A percentile compares a stretch with the other conserved stretches of the same genome.
These are phyloP conservation scores for Romanogobio albipinnatus DNA, from an alignment of 2,113 vertebrate species.

Conservation along the genomic window DNA sequence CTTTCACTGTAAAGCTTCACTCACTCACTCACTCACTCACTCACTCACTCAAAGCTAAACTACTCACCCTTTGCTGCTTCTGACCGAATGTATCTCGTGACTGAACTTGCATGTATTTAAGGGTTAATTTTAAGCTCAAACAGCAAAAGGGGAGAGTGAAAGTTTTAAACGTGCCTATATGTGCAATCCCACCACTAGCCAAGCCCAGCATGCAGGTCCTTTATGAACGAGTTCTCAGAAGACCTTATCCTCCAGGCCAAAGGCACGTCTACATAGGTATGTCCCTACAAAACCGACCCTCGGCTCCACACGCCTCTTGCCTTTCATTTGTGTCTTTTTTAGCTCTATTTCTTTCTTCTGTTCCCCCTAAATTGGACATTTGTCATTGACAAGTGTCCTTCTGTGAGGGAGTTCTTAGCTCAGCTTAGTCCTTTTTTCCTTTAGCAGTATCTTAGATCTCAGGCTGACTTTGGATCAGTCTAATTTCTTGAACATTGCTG, in stretches of 20 bases:
- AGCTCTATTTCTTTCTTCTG: slow-evolving; percentile 9
- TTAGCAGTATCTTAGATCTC: slow-evolving; percentile 11
- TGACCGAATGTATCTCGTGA: not conserved
- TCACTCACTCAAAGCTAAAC: slow-evolving; percentile 18
- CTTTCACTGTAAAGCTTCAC: not conserved
- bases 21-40: too few relatives aligned
- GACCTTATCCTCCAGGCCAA: slow-evolving; percentile 92
- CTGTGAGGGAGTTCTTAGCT: slow-evolving; percentile 16
- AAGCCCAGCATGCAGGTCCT: slow-evolving; percentile 99
- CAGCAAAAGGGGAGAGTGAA: slow-evolving; percentile 60
- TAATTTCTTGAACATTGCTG: slow-evolving; percentile 25
- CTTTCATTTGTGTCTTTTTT: slow-evolving; percentile 22
- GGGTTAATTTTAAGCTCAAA: slow-evolving; percentile 56
- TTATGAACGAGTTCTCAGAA: slow-evolving; percentile 99
- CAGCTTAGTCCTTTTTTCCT: not conserved
- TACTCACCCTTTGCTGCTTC: not conserved
- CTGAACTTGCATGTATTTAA: slow-evolving; percentile 29
- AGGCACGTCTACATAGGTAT: slow-evolving; percentile 94
- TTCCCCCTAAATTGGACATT: slow-evolving; percentile 23
- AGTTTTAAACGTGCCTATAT: slow-evolving; percentile 88
- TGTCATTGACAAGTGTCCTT: slow-evolving; percentile 10
- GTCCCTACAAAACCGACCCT: slow-evolving; percentile 69
- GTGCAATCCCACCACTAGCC: slow-evolving; percentile 98
- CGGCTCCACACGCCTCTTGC: slow-evolving; percentile 29
- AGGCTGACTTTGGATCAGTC: slow-evolving; percentile 33